Percentiles rank a stretch among this genome's conserved stretches.
Evolutionary conservation across 2,888 invertebrate species (phyloP).

Genomic region (Pseudococcus longispinus): DNA sequence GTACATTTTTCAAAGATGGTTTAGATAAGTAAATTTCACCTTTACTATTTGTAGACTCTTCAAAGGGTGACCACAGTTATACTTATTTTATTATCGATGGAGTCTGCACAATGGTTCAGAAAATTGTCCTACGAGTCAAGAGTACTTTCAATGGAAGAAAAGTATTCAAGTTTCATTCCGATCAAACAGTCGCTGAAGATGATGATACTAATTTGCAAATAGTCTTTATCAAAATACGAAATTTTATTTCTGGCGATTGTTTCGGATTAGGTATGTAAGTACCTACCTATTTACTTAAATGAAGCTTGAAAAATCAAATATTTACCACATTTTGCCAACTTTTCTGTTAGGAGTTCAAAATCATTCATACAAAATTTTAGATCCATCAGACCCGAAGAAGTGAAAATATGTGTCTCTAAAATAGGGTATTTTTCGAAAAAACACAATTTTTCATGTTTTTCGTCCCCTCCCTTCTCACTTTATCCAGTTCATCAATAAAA

Average conservation of each 20-base stretch:
- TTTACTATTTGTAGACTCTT: constrained; percentile 16
- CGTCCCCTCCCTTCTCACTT: no score
- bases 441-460: no score
- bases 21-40: background rate
- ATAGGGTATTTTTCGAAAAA: no score
- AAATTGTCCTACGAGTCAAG: constrained; percentile 26
- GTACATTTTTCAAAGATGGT: background rate
- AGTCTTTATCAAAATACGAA: constrained; percentile 44
- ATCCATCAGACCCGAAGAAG: no score
- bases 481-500: no score
- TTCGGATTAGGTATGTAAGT: constrained; percentile 53
- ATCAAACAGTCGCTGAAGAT: constrained; percentile 29
- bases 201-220: background rate
- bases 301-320: no score
- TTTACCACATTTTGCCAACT: no score
- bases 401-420: no score
- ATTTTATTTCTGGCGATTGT: constrained; percentile 48
- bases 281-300: no score
- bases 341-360: no score
- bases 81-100: constrained; percentile 57
- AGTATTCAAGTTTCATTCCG: constrained; percentile 25
- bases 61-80: constrained; percentile 32
- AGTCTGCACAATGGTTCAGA: constrained; percentile 50
- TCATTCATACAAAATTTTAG: no score
- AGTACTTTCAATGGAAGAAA: background rate